phyloP scores from a whole-genome alignment of 2,113 vertebrate genomes.

The Plotosus lineatus region DNA sequence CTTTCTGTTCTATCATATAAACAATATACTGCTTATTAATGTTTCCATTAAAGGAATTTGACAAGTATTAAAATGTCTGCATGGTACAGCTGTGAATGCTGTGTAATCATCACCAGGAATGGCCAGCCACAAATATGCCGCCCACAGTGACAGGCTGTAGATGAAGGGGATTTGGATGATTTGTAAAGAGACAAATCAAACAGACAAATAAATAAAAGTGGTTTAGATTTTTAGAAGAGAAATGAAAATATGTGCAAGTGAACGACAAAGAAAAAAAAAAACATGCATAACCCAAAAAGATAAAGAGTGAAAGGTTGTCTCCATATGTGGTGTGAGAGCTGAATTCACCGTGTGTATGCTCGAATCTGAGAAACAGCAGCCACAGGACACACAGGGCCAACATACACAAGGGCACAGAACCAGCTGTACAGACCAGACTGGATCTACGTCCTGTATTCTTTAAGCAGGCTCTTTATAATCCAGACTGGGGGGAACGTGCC shows the following conservation, averaged over 20 bases:
- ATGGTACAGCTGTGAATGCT: background rate
- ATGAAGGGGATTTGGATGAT: slow-evolving; percentile 43
- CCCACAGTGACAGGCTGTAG: slow-evolving; percentile 45
- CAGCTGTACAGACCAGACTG: slow-evolving; percentile 17
- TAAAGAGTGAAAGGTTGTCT: slow-evolving; percentile 43
- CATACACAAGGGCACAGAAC: slow-evolving; percentile 33
- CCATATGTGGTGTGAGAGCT: slow-evolving; percentile 40
- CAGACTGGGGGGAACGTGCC: background rate
- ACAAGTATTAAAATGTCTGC: background rate
- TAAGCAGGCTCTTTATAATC: slow-evolving; percentile 20
- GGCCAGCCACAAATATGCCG: slow-evolving; percentile 17
- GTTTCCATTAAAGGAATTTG: background rate
- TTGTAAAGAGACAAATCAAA: slow-evolving; percentile 23
- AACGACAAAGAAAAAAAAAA: slow-evolving; percentile 22
- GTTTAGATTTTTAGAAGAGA: slow-evolving; percentile 33
- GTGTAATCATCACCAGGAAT: background rate
- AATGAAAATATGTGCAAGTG: background rate
- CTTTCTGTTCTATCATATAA: too few relatives aligned
- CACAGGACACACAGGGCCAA: background rate
- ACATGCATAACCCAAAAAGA: slow-evolving; percentile 23
- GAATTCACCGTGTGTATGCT: slow-evolving; percentile 40
- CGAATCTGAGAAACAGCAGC: slow-evolving; percentile 45
- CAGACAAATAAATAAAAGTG: slow-evolving; percentile 34
- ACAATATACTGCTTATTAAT: too few relatives aligned
- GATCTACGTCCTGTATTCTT: slow-evolving; percentile 21